These are phyloP conservation scores for Caloenas nicobarica DNA, from an alignment of 2,113 vertebrate genomes.

Conservation along the genomic window DNA sequence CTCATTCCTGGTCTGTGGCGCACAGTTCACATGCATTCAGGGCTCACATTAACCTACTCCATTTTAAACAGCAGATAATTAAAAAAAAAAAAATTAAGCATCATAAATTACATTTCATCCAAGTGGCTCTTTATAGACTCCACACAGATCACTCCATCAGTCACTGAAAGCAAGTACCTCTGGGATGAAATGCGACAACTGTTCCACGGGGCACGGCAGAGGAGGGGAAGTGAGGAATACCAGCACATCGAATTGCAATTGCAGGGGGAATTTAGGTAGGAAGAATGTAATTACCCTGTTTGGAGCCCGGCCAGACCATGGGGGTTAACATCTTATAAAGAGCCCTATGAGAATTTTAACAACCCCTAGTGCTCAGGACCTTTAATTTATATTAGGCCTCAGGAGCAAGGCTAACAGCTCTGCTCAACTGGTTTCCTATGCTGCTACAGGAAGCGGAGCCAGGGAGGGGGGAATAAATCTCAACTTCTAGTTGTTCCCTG, in stretches of 20 bases:
- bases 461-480: background rate
- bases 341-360: slow-evolving; percentile 70
- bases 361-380: slow-evolving; percentile 31
- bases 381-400: slow-evolving; percentile 48
- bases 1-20: background rate
- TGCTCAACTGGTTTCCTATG: background rate
- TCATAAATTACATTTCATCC: slow-evolving; percentile 36
- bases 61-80: slow-evolving; percentile 10
- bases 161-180: slow-evolving; percentile 56
- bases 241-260: slow-evolving; percentile 74
- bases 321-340: slow-evolving; percentile 65
- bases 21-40: background rate
- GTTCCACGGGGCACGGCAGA: slow-evolving; percentile 37
- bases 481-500: slow-evolving; percentile 2
- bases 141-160: slow-evolving; percentile 43
- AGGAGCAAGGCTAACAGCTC: slow-evolving; percentile 44
- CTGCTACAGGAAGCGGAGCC: background rate
- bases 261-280: slow-evolving; percentile 74
- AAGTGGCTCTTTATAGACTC: slow-evolving; percentile 16
- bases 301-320: slow-evolving; percentile 65
- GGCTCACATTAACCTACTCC: background rate
- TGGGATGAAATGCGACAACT: slow-evolving; percentile 71
- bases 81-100: background rate
- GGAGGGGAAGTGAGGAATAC: slow-evolving; percentile 71
- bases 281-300: slow-evolving; percentile 72